Base-by-base conservation (phyloP, 2,797 vertebrate genomes). In the Scomberomorus guttatus region DNA sequence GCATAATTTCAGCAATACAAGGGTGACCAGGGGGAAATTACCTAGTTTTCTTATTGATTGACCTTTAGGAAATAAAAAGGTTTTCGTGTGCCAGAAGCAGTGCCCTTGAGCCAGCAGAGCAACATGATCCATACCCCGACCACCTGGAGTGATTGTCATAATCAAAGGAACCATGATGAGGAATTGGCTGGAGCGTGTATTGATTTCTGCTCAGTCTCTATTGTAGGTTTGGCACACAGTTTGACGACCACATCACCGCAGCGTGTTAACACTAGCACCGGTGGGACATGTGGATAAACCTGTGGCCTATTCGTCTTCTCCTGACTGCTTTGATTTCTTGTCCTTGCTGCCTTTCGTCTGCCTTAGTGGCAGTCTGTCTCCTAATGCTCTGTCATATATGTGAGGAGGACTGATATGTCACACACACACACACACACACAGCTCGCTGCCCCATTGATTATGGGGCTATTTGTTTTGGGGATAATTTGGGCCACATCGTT, bases 171-270 rank as follows among this genome's bases (percentile, higher is more conserved):
- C 72, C 60, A 11, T 9, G 0, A 42, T 61, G 81, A 89, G 67
- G 57, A 62, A 81, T 82, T 6, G 37, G 52, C 54, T 24, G 3
- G n/a, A 73, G 54, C 39, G 0, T 1, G 4, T 74, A 90, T 90
- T 80, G 90, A 93, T 90, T 90, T 79, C 63, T 73, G 58, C 82
- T 87, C 77, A 22, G 56, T 57, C 77, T 73, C 55, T 37, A 64
- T 79, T 87, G 80, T 79, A 55, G 72, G 63, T 74, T 75, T 73
- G 64, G 72, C 75, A 42, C 73, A 50, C 55, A 15, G 74, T 62
- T 54, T 50, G 82, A 77, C 20, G 25, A 74, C 76, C 79, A 69
- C 89, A 87, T 83, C 71, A 39, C 46, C 9, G 24, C 37, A 9
- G 74, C 18, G 24, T 75, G 80, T 77, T 87, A 83, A 72, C 60